Evolutionary conservation across 2,797 vertebrate genomes (phyloP), one percentile per base, ranked within the genome.

Genomic region (Darevskia nairensis): DNA sequence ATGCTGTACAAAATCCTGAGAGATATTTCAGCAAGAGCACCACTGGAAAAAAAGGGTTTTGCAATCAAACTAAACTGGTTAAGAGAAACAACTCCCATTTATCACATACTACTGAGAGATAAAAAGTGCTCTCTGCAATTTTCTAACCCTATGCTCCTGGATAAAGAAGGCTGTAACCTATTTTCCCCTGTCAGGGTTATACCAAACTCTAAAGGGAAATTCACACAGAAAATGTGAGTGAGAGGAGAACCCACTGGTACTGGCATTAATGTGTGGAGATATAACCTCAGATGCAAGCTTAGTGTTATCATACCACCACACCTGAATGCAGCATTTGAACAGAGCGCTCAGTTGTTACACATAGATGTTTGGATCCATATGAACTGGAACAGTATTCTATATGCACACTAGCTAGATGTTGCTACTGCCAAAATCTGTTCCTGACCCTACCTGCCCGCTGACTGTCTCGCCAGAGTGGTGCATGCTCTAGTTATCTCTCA

Each of bases 21-120:
- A 46, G 78, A 79, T 39, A 64, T 59, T 72, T 50, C 84, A 76
- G 35, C 81, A 80, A 87, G 82, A 85, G 46, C 4, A 82, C 87
- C 91, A 93, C 50, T 32, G 88, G 71, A 84, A 91, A 74, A 83
- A 91, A 79, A 84, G 39, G 15, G 81, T 76, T 93, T 92, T 86
- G 77, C 87, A 90, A 82, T 93, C 91, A 93, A 46, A 80, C 86
- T 93, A 92, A 94, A 94, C 92, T 77, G 79, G 86, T 95, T 94
- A 93, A 93, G 94, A 93, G 91, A 92, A 92, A 86, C 86, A 91
- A 92, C 93, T 95, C 92, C 92, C 5, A 6, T 87, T 81, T 93
- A 88, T 89, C 87, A 77, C 84, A 79, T 3, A 29, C 87, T 89
- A 91, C 68, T 89, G 89, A 94, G 84, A 91, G 91, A 93, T 92